These are phyloP conservation scores for Peromyscus maniculatus DNA, from an alignment of 2,113 vertebrate genomes.

Conservation along the genomic window DNA sequence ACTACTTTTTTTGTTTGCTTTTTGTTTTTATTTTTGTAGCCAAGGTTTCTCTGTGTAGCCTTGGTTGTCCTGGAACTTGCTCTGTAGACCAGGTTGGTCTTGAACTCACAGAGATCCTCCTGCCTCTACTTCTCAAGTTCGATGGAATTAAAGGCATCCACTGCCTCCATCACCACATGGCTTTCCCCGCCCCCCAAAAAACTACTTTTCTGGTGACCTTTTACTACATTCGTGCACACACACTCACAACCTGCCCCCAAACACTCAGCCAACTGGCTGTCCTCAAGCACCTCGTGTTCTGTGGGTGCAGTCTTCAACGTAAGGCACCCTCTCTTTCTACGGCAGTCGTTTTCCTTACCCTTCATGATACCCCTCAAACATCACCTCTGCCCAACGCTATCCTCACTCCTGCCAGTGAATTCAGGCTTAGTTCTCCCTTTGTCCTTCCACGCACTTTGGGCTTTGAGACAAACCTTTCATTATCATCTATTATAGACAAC, in stretches of 20 bases:
- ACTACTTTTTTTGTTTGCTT: background rate
- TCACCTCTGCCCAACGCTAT: background rate
- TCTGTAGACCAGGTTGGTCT: background rate
- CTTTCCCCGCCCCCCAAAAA: background rate
- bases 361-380: background rate
- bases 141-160: background rate
- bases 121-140: background rate
- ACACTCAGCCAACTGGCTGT: background rate
- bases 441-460: background rate
- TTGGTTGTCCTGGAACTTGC: background rate
- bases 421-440: background rate
- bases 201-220: background rate
- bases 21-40: background rate
- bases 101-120: background rate
- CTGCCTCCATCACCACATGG: background rate
- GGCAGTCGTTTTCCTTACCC: slow-evolving; percentile 26
- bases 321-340: background rate
- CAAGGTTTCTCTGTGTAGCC: background rate
- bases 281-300: background rate
- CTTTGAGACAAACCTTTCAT: background rate
- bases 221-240: background rate
- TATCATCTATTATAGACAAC: background rate
- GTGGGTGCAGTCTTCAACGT: background rate
- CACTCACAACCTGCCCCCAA: background rate
- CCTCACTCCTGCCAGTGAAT: background rate